Evolutionary conservation across 2,113 vertebrate species (phyloP).

Genomic region (Gopherus flavomarginatus): DNA sequence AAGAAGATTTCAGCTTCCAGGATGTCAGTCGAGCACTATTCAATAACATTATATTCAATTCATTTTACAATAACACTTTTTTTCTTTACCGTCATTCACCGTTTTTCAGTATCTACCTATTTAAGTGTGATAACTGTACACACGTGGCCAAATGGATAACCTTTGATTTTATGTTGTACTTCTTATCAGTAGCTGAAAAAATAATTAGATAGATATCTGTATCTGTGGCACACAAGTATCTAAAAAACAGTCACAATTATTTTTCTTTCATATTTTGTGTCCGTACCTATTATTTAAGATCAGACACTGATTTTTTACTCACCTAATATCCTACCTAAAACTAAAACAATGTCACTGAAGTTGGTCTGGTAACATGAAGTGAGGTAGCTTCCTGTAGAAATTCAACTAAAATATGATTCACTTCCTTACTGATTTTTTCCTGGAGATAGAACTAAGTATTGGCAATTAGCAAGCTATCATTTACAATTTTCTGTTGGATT

Average conservation of each 20-base stretch:
- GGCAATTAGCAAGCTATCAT: neutral
- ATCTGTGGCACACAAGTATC: neutral
- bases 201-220: neutral
- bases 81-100: neutral
- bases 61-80: neutral
- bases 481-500: neutral
- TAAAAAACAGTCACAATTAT: neutral
- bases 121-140: neutral
- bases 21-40: neutral
- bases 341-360: neutral
- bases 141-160: neutral
- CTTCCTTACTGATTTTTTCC: neutral
- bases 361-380: neutral
- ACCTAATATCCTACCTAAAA: neutral
- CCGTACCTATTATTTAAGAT: neutral
- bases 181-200: neutral
- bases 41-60: neutral
- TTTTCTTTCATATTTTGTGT: neutral
- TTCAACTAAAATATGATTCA: neutral
- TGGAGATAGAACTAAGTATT: neutral
- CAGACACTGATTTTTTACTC: neutral
- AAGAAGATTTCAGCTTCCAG: neutral
- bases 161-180: neutral
- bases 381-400: too few species aligned
- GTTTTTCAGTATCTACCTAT: neutral